Evolutionary conservation across 2,888 invertebrate species (phyloP), one percentile per base, ranked within the genome.

Genomic region (Noctua janthina): DNA sequence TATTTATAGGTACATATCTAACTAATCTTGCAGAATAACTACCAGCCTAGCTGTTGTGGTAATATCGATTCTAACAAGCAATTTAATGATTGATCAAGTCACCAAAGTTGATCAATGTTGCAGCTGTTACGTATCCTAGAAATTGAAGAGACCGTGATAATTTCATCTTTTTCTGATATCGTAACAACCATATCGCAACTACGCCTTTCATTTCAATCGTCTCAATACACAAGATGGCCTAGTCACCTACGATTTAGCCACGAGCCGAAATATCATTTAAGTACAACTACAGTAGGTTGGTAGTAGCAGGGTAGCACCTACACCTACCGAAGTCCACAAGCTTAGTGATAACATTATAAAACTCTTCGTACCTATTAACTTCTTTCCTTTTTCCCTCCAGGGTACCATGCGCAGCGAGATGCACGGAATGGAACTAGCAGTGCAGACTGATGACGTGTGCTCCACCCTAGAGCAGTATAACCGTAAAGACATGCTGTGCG

Each of bases 371-470:
- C 49, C 76, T n/a, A n/a, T n/a, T n/a, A 46, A 76, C 17, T 8
- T 35, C 7, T 70, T 62, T 43, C 3, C 13, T 43, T 82, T 62
- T 2, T 66, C 20, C 74, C 73, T 35, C 15, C 92, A 96, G 96
- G 96, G 95, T 35, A 91, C 92, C 39, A 96, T 97, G 96, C 94
- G 96, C n/a, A 91, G 91, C 51, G 91, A 94, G 0, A 96, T 96
- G 96, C 96, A 96, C 90, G 95, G 87, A n/a, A 95, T 95, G 95
- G 93, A 95, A 49, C 91, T 97, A 76, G 82, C 90, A 39, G 89
- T 94, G 46, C 90, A 94, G 75, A 64, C 90, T 2, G 92, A 96
- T 84, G 87, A 90, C 1, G 88, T 85, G 3, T 96, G 96, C 91
- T 79, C 92, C 23, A 84, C 83, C 8, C 89, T 97, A 69, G 88